Base-by-base conservation (phyloP, 2,797 vertebrate genomes). In the Sparus aurata region DNA sequence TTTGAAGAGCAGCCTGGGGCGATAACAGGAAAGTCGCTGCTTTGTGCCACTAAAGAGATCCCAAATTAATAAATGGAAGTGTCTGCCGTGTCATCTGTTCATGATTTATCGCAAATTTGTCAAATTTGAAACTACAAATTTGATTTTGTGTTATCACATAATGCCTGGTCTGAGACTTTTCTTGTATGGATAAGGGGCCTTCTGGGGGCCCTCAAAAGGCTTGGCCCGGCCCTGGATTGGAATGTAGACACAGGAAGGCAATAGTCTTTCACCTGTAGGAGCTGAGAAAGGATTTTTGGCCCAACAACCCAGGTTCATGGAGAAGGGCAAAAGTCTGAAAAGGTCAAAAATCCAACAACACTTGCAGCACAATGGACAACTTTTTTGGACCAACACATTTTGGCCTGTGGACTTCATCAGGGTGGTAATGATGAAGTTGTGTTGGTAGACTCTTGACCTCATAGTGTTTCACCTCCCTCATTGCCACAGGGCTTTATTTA, bases 1-100 rank as follows among this genome's bases (percentile, higher is more conserved):
- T 72, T 54, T 68, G 50, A 82, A 67, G 75, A 61, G 55, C 1
- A 6, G 64, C 74, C 62, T 11, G 22, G 65, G 30, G 61, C 57
- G 3, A 27, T 8, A 45, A 45, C 20, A 16, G 23, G 30, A 53
- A 55, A 75, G 49, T 62, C 25, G 41, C 41, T 49, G 57, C 53
- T 79, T 47, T 68, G 62, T 52, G 43, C 22, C 59, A 8, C 41
- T 16, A 7, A 55, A 47, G n/a, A 23, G 61, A 55, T 43, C n/a
- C 55, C 43, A 54, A 52, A 16, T 22, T 45, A 50, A 34, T 22
- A 25, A 38, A 41, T 70, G 23, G 18, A 47, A 65, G n/a, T 63
- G n/a, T 52, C 38, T 59, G 57, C 38, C 0, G 4, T 2, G 27
- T 60, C 38, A 23, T 73, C 46, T 55, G 30, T 38, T 66, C 15